Base-by-base conservation (phyloP, 2,797 vertebrate species). In the Ficedula albicollis region DNA sequence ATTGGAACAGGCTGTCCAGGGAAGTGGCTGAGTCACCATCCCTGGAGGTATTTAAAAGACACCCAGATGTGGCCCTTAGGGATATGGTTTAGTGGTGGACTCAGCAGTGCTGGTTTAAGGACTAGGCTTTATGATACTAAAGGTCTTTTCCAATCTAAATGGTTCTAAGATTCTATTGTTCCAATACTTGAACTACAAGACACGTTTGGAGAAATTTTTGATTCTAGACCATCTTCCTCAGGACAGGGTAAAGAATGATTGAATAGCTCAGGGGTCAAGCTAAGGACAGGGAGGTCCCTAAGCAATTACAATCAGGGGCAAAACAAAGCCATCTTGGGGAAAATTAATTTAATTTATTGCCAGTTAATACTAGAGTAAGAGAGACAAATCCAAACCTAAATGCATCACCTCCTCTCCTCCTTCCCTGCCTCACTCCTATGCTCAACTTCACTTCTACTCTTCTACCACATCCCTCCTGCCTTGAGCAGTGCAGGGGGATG, bases 401-500 rank as follows among this genome's bases (percentile, higher is more conserved):
- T 1, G 5, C n/a, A 74, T 12, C 51, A 49, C 11, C 13, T 67
- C 27, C 16, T 41, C 20, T 46, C n/a, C 15, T 56, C 13, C 32
- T 18, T 34, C 9, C 29, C 7, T 4, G 1, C 6, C 15, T 67
- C 63, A 52, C 46, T 58, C 26, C 29, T 38, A 51, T 38, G 38
- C 23, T 62, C 38, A 59, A 0, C 34, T 70, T 69, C 46, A 51
- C 6, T 58, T 48, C 25, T 52, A 78, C 9, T 43, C 39, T 73
- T 73, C 54, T 8, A 26, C 11, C 4, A 69, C 51, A 60, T 63
- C 6, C 6, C 3, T 3, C 5, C 4, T 2, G 30, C 20, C 27
- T 44, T 29, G 18, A 87, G 29, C 8, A 4, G 14, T 0, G 1
- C 20, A 63, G 8, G 2, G 5, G 6, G 5, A 21, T 15, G 26